Base-by-base conservation (phyloP, 2,888 invertebrate genomes). In the Zelleria hepariella region DNA sequence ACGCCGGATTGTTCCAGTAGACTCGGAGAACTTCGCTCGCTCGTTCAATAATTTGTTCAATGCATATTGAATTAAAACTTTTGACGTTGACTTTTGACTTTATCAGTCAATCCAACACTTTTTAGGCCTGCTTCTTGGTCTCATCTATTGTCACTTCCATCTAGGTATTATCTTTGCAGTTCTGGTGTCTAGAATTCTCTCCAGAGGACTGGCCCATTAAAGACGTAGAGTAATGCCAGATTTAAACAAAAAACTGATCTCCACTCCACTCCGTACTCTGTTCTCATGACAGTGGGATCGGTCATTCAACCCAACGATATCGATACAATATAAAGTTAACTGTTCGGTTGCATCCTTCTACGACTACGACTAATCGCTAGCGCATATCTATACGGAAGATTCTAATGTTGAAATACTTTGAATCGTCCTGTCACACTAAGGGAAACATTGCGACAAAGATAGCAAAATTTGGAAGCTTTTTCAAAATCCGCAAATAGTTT, bases 211-310 rank as follows among this genome's bases (percentile, higher is more conserved):
- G 32, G 5, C 10, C 32, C 5, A 10, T 7, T 7, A 7, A 10
- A 32, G 32, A 5, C 10, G 6, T 8, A 32, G 10, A 32, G 10
- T 8, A 32, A 10, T 7, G 5, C 32, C 32, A 32, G 5, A 8
- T 2, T 49, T 6, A 8, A 49, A 49, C 2, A n/a, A n/a, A 49
- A 49, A 49, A 8, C 7, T 20, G 18, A 8, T 49, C 21, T 18
- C 49, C 49, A 49, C 63, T 69, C 68, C 61, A 70, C 60, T 55
- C 64, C 15, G 60, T 62, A 56, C 63, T 10, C 51, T 70, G 65
- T 72, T 62, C 68, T 56, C 60, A 68, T 73, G 72, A 75, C 73
- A 74, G 71, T 71, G 69, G 75, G 71, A 68, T 68, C 68, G 73
- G 73, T 71, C 70, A 64, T 70, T 72, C 67, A 75, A 70, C 74